Evolutionary conservation across 2,888 invertebrate genomes (phyloP).

Genomic region (Beris morrisii): DNA sequence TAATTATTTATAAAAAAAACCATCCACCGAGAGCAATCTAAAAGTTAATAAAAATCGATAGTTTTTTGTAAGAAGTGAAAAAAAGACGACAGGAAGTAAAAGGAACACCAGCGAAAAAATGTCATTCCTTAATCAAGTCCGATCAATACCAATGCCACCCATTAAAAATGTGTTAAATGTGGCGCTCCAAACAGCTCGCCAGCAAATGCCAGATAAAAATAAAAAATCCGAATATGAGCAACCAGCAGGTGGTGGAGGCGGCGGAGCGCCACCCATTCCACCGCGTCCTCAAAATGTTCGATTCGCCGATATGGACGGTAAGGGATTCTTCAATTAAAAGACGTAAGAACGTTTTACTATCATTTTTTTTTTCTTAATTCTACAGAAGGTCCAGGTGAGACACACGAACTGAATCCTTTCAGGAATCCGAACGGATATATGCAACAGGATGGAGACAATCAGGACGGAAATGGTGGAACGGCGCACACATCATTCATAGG

Average conservation of each 20-base stretch:
- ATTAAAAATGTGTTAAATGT: conserved; percentile 77
- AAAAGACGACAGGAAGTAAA: background rate
- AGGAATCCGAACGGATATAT: conserved; percentile 51
- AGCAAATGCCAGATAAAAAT: conserved; percentile 72
- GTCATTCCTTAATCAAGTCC: conserved; percentile 62
- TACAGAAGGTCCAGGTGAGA: conserved; percentile 41
- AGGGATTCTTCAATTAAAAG: conserved; percentile 36
- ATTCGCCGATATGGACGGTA: conserved; percentile 56
- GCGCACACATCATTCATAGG: conserved; percentile 54
- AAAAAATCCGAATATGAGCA: conserved; percentile 58
- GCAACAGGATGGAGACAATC: conserved; percentile 45
- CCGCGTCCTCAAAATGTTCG: conserved; percentile 58
- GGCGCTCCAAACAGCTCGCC: conserved; percentile 78
- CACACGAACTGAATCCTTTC: conserved; percentile 56
- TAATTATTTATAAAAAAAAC: background rate
- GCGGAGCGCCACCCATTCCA: conserved; percentile 50
- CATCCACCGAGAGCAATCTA: conserved; percentile 3
- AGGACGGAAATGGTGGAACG: conserved; percentile 46
- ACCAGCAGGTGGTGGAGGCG: conserved; percentile 45
- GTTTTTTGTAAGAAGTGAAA: conserved; percentile 2
- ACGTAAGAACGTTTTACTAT: background rate
- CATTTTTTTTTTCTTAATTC: background rate
- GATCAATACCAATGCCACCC: conserved; percentile 73
- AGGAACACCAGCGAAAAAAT: conserved; percentile 49
- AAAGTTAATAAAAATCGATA: conserved; percentile 14